Evolutionary conservation across 2,113 vertebrate species (phyloP).

Genomic region (Diglossa brunneiventris): DNA sequence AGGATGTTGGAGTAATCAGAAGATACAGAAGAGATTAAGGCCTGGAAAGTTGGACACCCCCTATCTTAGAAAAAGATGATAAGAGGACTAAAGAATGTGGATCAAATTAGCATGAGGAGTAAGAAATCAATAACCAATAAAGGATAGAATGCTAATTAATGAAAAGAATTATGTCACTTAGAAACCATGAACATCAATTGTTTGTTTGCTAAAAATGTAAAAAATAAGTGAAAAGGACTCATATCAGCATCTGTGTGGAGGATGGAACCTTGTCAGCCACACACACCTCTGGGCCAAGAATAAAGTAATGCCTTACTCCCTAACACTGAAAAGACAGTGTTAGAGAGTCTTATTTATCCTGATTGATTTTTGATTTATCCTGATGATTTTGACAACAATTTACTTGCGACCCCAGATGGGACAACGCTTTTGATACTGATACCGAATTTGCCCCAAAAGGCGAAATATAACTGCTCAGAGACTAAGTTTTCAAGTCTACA

Average conservation of each 20-base stretch:
- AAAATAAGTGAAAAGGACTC: background rate
- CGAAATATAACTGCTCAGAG: no score
- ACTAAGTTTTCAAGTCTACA: no score
- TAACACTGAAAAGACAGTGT: background rate
- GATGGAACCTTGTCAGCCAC: background rate
- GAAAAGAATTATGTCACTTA: background rate
- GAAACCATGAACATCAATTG: background rate
- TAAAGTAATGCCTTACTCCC: background rate
- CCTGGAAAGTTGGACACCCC: background rate
- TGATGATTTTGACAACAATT: background rate
- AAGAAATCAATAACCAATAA: background rate
- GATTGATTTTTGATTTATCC: background rate
- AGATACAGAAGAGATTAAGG: background rate
- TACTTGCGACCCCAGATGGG: background rate
- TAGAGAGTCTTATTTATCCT: background rate
- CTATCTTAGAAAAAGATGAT: background rate
- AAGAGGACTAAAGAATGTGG: background rate
- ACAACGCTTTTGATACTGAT: background rate
- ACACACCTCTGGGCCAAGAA: background rate
- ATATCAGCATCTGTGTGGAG: background rate
- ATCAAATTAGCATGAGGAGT: background rate
- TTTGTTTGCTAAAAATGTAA: background rate
- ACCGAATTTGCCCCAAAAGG: no score
- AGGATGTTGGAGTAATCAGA: background rate
- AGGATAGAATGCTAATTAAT: background rate